These are phyloP conservation scores for Oreochromis niloticus DNA, from an alignment of 2,113 vertebrate genomes.

Conservation along the genomic window DNA sequence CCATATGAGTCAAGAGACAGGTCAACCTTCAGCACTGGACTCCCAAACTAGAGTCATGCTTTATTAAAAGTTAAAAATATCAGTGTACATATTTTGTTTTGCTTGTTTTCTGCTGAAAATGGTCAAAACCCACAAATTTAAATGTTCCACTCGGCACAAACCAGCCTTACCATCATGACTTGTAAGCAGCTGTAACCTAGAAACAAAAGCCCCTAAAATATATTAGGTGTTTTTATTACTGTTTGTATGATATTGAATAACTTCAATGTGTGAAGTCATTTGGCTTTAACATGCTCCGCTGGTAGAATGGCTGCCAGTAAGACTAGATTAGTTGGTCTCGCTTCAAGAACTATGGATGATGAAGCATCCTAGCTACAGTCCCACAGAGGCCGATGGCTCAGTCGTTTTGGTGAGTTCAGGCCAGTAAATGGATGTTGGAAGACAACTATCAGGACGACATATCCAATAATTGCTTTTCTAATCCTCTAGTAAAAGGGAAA, in stretches of 20 bases:
- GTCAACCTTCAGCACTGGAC: background rate
- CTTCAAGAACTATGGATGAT: background rate
- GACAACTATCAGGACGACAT: background rate
- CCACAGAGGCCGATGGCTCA: background rate
- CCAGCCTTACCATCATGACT: background rate
- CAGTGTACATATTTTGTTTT: background rate
- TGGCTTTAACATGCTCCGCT: background rate
- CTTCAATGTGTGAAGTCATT: background rate
- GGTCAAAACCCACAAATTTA: background rate
- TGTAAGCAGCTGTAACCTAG: background rate
- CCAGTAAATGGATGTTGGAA: background rate
- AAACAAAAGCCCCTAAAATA: background rate
- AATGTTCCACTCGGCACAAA: fast-evolving
- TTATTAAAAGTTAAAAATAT: background rate
- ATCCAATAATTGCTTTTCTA: background rate
- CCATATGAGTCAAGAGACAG: background rate
- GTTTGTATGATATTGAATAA: background rate
- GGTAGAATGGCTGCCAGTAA: background rate
- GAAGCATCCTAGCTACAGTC: background rate
- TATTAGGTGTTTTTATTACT: background rate
- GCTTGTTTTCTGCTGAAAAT: background rate
- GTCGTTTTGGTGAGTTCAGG: background rate
- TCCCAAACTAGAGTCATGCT: background rate
- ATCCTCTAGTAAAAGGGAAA: background rate
- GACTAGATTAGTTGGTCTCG: background rate